Evolutionary conservation across 2,797 vertebrate genomes (phyloP), one percentile per base, ranked within the genome.

Genomic region (Ceyx erithaca): DNA sequence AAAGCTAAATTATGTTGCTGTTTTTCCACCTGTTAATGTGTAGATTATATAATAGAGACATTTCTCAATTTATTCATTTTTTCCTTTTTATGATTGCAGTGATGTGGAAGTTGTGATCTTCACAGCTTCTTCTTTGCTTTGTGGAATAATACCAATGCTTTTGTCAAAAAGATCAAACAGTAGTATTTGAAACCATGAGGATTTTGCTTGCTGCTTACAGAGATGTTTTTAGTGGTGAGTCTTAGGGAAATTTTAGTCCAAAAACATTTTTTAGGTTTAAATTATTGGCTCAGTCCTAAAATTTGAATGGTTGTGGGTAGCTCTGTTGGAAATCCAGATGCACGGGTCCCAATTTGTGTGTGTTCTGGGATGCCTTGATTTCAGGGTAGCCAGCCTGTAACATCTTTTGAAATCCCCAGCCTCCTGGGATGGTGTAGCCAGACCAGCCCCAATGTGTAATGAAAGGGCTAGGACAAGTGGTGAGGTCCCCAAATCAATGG

Each of bases 11-110:
- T 77, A 84, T 72, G 72, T 78, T 93, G 94, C 94, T 91, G 75
- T 92, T 97, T 97, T 96, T 93, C 88, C 96, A 96, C 95, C 95
- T 96, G 96, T 92, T 97, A 91, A 91, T 90, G 76, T 75, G 69
- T 75, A 78, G 81, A 83, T 94, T 94, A 90, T 94, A 96, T 93
- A 94, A 94, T 84, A 93, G 66, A 91, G 43, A 92, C 37, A 59
- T 87, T 96, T 96, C 80, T 28, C 22, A 37, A 67, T 76, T 83
- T 70, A n/a, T 48, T 93, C 14, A 28, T 88, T 83, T 82, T 58
- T 83, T 92, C 49, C 26, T 90, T 62, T 22, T 73, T 71, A 28
- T 16, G 49, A 80, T 59, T 67, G 16, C 40, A 87, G 10, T 63
- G 68, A 79, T 10, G 30, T 80, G 48, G 77, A 84, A 85, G 33